Evolutionary conservation across 2,888 invertebrate species (phyloP).

Genomic region (Caenorhabditis auriculariae): DNA sequence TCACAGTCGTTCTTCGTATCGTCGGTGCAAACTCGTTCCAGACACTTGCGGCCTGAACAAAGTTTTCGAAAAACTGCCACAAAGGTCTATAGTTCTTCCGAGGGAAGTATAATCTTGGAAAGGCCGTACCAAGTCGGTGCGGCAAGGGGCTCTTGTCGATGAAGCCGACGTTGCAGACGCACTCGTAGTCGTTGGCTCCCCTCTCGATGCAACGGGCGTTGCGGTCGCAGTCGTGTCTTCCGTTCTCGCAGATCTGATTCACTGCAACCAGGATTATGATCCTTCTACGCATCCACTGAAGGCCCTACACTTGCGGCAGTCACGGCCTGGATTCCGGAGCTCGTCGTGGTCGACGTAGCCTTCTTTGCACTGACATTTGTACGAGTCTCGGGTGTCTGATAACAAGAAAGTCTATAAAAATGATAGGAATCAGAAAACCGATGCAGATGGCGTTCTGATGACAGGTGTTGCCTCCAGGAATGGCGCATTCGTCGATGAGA

Average conservation of each 20-base stretch:
- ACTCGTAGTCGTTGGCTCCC: slow-evolving; percentile 51
- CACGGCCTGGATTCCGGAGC: slow-evolving; percentile 53
- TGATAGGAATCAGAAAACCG: slow-evolving; percentile 27
- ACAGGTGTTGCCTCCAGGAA: slow-evolving; percentile 52
- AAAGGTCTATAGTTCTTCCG: too few species aligned
- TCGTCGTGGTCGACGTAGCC: slow-evolving; percentile 58
- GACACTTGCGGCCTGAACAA: slow-evolving; percentile 36
- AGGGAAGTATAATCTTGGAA: too few species aligned
- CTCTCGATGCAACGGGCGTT: slow-evolving; percentile 53
- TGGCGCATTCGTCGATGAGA: slow-evolving; percentile 59
- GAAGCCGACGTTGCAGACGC: slow-evolving; percentile 55
- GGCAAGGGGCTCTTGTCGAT: slow-evolving; percentile 43
- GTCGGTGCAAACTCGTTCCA: slow-evolving; percentile 50
- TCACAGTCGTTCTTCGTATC: slow-evolving; percentile 55
- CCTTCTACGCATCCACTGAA: background rate
- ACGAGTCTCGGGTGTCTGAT: slow-evolving; percentile 48
- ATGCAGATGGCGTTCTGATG: slow-evolving; percentile 61
- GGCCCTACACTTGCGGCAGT: slow-evolving; percentile 44
- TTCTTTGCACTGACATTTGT: slow-evolving; percentile 59
- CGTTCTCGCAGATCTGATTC: slow-evolving; percentile 49
- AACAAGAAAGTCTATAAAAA: background rate
- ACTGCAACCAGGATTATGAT: slow-evolving; percentile 19
- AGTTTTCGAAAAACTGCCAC: too few species aligned
- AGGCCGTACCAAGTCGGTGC: slow-evolving; percentile 22
- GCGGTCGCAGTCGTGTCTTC: slow-evolving; percentile 54